Evolutionary conservation across 1,140 invertebrate species (phyloP).

Genomic region (Lasioglossum baleicum): DNA sequence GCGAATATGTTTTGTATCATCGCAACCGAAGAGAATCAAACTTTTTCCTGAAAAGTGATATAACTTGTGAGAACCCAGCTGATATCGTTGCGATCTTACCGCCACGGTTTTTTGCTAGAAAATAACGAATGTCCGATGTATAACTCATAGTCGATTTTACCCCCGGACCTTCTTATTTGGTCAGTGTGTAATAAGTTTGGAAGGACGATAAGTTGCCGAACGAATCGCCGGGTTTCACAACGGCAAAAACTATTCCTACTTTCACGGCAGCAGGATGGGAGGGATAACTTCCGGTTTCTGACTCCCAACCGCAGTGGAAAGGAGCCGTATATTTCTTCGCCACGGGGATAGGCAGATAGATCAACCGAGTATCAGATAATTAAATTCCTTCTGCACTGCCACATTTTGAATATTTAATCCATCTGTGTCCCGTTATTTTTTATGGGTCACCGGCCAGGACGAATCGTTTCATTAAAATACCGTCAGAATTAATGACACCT

Average conservation of each 20-base stretch:
- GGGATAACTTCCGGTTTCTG: constrained; percentile 53
- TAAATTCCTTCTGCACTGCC: constrained; percentile 63
- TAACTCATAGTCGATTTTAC: constrained; percentile 32
- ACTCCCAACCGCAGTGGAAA: constrained; percentile 36
- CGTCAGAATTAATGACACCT: not conserved
- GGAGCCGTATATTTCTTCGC: constrained; percentile 52
- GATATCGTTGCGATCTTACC: not conserved
- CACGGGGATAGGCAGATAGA: constrained; percentile 53
- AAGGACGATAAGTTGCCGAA: constrained; percentile 51
- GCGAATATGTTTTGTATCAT: too few species aligned
- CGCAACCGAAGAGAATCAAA: too few species aligned
- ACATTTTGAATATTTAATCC: constrained; percentile 67
- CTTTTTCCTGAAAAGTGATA: too few species aligned
- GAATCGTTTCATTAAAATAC: constrained; percentile 25
- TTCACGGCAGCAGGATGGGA: constrained; percentile 31
- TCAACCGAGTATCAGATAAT: constrained; percentile 70
- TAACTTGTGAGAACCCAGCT: not conserved
- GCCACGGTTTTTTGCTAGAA: not conserved
- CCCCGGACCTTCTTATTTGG: constrained; percentile 41
- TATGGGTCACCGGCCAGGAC: not conserved
- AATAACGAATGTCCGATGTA: constrained; percentile 35
- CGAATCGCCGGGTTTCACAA: constrained; percentile 23
- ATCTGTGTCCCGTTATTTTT: constrained; percentile 23
- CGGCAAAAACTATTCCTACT: constrained; percentile 57
- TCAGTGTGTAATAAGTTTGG: constrained; percentile 43